Percentiles rank a stretch among this genome's conserved stretches.
phyloP scores from a whole-genome alignment of 1,140 invertebrate genomes.

The Trissolcus basalis region DNA sequence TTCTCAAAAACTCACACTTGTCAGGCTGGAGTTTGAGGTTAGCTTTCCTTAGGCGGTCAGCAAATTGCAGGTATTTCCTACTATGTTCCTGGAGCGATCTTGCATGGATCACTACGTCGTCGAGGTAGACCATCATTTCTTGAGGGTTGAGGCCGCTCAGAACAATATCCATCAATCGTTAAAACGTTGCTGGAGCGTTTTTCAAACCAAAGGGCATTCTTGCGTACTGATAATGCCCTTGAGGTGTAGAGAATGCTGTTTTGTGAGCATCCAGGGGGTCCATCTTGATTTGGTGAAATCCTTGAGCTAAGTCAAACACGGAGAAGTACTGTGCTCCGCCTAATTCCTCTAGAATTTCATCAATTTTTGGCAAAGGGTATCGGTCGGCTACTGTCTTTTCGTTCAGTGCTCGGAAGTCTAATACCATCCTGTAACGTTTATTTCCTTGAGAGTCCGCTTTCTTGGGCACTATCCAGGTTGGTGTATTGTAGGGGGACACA shows the following conservation, averaged over 20 bases:
- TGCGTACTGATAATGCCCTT: slow-evolving; percentile 32
- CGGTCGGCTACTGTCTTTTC: neutral
- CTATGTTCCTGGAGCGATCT: slow-evolving; percentile 11
- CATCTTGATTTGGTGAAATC: slow-evolving; percentile 1
- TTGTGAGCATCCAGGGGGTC: slow-evolving; percentile 36
- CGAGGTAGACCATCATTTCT: slow-evolving; percentile 65
- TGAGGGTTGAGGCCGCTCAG: slow-evolving; percentile 51
- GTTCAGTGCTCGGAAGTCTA: slow-evolving; percentile 3
- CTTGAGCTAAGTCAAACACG: neutral
- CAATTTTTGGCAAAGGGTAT: neutral
- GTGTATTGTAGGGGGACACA: neutral
- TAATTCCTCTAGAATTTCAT: neutral
- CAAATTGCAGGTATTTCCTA: neutral
- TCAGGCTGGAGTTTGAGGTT: slow-evolving; percentile 14
- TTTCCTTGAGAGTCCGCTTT: slow-evolving; percentile 1
- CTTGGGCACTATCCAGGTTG: slow-evolving; percentile 6
- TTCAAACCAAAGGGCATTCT: slow-evolving; percentile 66
- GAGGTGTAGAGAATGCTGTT: slow-evolving; percentile 2
- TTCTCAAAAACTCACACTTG: slow-evolving; percentile 19
- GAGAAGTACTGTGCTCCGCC: neutral
- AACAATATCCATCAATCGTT: slow-evolving; percentile 46
- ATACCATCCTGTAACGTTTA: neutral
- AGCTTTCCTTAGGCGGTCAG: neutral
- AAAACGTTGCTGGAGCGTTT: slow-evolving; percentile 51
- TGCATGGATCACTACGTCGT: slow-evolving; percentile 67